These are phyloP conservation scores for Bufo gargarizans DNA, from an alignment of 2,113 vertebrate species.

Conservation along the genomic window DNA sequence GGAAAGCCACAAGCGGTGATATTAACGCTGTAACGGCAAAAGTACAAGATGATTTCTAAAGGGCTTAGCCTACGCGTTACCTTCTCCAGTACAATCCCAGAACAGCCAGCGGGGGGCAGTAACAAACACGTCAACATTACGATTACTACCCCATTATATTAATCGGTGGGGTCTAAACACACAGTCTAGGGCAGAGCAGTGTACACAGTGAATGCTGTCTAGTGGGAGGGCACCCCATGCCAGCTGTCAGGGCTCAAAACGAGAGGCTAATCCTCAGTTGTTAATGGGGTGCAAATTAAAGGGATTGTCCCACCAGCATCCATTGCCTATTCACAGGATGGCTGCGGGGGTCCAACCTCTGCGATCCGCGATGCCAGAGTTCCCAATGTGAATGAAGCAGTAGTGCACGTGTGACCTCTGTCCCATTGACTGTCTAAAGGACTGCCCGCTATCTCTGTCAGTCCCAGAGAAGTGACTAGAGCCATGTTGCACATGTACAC, in stretches of 20 bases:
- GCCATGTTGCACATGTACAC: no score
- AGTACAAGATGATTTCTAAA: constrained; percentile 50
- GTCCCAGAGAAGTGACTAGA: no score
- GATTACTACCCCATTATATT: neutral
- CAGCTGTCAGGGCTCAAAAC: neutral
- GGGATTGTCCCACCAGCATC: no score
- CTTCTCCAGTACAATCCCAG: constrained; percentile 28
- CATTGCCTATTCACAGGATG: no score
- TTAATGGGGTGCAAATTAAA: neutral
- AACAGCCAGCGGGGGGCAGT: constrained; percentile 36
- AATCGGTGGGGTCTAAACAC: constrained; percentile 1
- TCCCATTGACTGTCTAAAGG: no score
- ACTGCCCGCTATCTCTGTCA: no score
- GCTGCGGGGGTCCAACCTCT: no score
- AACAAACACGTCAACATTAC: neutral
- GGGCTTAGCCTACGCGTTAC: neutral
- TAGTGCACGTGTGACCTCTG: no score
- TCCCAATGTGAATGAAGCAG: no score
- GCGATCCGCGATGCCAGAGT: no score
- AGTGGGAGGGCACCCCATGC: neutral
- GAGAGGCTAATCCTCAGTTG: neutral
- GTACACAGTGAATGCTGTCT: neutral
- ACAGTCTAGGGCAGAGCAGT: neutral
- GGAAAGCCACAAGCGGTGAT: constrained; percentile 49
- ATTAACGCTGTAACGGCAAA: constrained; percentile 55